Percentiles rank a stretch among this genome's conserved stretches.
phyloP scores from a whole-genome alignment of 2,113 vertebrate genomes.

The Lucifuga dentata region DNA sequence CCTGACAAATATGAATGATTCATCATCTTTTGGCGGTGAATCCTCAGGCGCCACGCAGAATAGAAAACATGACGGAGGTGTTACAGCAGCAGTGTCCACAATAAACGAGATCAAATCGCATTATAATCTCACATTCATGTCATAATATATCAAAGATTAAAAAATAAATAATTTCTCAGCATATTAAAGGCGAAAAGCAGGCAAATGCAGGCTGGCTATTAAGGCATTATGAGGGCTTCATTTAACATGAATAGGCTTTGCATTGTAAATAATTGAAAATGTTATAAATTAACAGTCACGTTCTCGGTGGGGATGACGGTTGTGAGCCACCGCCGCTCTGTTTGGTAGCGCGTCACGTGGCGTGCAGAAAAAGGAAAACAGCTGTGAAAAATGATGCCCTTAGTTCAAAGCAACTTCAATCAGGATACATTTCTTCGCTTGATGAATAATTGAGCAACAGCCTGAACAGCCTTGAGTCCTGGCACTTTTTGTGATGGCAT shows the following conservation, averaged over 20 bases:
- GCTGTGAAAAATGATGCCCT: slow-evolving; percentile 81
- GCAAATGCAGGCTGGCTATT: slow-evolving; percentile 58
- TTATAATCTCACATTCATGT: slow-evolving; percentile 41
- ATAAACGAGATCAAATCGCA: slow-evolving; percentile 23
- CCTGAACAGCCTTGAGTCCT: slow-evolving; percentile 80
- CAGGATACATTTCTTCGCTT: slow-evolving; percentile 83
- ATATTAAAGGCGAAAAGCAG: slow-evolving; percentile 45
- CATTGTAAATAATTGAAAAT: slow-evolving; percentile 80
- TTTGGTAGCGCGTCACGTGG: slow-evolving; percentile 58
- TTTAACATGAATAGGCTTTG: slow-evolving; percentile 73
- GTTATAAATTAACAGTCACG: slow-evolving; percentile 73
- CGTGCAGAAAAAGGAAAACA: slow-evolving; percentile 42
- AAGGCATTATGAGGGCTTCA: slow-evolving; percentile 72
- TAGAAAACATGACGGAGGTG: slow-evolving; percentile 16
- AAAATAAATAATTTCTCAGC: slow-evolving; percentile 33
- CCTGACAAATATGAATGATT: slow-evolving; percentile 34
- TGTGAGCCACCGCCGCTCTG: slow-evolving; percentile 36
- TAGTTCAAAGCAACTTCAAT: slow-evolving; percentile 87
- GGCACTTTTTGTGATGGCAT: slow-evolving; percentile 71
- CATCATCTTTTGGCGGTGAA: slow-evolving; percentile 1
- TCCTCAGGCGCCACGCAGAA: neutral
- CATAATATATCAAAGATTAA: slow-evolving; percentile 50
- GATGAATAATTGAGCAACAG: slow-evolving; percentile 86
- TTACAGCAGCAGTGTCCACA: slow-evolving; percentile 11
- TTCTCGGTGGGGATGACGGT: slow-evolving; percentile 41